Evolutionary conservation across 92 coral and sea anemone species (phyloP).

Genomic region (Parazoanthus swiftii): DNA sequence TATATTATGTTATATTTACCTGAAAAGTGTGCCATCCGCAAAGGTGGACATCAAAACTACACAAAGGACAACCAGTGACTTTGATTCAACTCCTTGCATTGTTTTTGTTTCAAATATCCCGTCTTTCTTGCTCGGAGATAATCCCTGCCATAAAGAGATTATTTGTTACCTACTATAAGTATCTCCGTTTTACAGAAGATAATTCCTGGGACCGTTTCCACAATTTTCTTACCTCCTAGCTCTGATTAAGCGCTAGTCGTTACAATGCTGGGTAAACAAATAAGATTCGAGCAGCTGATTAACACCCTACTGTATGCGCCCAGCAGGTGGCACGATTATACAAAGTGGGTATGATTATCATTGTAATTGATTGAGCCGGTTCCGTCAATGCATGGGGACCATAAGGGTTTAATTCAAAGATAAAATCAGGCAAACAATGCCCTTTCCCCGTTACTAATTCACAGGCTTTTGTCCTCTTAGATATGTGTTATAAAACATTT

Average conservation of each 20-base stretch:
- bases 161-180: not conserved
- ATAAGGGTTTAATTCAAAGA: not conserved
- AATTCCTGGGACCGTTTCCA: not conserved
- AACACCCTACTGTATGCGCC: not conserved
- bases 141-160: not conserved
- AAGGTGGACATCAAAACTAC: not conserved
- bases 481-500: not conserved
- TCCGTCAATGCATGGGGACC: not conserved
- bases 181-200: not conserved
- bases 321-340: constrained; percentile 10
- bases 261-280: not conserved
- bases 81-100: not conserved
- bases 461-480: not conserved
- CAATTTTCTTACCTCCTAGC: not conserved
- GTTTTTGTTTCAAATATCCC: not conserved
- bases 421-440: not conserved
- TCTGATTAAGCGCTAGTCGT: not conserved
- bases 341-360: not conserved
- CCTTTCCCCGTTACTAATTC: not conserved
- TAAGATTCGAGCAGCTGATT: not conserved
- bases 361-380: not conserved
- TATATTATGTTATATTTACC: not conserved
- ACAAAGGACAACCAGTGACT: not conserved
- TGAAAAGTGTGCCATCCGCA: not conserved
- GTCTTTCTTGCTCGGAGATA: not conserved